These are phyloP conservation scores for Himalopsyche kuldschensis DNA, from an alignment of 2,888 invertebrate species.

Conservation along the genomic window DNA sequence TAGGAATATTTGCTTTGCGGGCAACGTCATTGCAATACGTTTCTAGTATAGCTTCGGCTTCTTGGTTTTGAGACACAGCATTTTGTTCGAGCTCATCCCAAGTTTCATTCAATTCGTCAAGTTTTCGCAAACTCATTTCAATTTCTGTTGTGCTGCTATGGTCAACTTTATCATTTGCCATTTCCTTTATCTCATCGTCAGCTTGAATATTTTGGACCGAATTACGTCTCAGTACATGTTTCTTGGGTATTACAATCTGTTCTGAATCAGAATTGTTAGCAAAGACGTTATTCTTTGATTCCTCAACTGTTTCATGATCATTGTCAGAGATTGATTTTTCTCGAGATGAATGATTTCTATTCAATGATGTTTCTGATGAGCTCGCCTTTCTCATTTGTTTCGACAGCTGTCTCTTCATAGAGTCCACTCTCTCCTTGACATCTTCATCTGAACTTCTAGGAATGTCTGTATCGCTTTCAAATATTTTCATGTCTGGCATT, in stretches of 20 bases:
- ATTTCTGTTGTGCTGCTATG: background rate
- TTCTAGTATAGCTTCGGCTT: conserved; percentile 48
- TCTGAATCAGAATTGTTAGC: background rate
- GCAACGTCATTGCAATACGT: conserved; percentile 56
- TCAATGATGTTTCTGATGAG: background rate
- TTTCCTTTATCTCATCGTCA: background rate
- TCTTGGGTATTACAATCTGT: background rate
- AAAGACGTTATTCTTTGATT: background rate
- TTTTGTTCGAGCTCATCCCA: background rate
- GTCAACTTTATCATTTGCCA: background rate
- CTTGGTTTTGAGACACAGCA: background rate
- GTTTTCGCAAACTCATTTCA: background rate
- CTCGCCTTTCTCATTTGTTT: conserved; percentile 24
- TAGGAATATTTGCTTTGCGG: conserved; percentile 20
- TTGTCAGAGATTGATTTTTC: background rate
- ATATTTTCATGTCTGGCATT: conserved; percentile 55
- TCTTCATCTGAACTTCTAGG: conserved; percentile 37
- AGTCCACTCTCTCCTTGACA: conserved; percentile 35
- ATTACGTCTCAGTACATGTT: background rate
- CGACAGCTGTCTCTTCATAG: conserved; percentile 37
- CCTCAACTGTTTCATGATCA: background rate
- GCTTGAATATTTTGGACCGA: background rate
- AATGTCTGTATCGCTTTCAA: conserved; percentile 47
- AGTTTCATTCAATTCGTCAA: background rate
- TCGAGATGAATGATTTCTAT: background rate